Evolutionary conservation across 2,888 invertebrate species (phyloP), one percentile per base, ranked within the genome.

Genomic region (Drosophila mettleri): DNA sequence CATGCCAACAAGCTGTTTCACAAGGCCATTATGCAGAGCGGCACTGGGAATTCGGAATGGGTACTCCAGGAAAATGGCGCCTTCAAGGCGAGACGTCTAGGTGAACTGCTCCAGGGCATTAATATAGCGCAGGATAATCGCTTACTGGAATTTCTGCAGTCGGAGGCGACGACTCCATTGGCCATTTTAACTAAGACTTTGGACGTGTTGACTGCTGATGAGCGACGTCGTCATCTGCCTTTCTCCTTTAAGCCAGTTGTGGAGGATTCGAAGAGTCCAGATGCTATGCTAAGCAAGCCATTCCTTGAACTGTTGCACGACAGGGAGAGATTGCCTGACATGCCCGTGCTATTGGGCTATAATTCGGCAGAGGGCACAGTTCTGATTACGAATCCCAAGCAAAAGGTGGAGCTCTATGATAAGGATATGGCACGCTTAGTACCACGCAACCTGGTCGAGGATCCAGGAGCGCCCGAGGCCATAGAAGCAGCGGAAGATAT

Each of bases 361-460:
- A 94, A 93, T 53, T 93, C 93, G 0, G 93, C 93, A 0, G 94
- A 94, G 89, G 94, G 94, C 0, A 70, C 94, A 1, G 92, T 93
- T 0, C 92, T 62, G 81, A 33, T 90, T 5, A 14, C 71, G 0
- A 76, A 81, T 75, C 89, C 85, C 0, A 48, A 76, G n/a, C 84
- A 82, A 20, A 91, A 89, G 34, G 10, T 92, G 1, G 71, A 83
- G 1, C 61, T 67, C 2, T 80, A 70, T 16, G 83, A 91, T 8
- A 48, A 80, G 10, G 91, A 92, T 65, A 45, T 91, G 9, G 70
- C 82, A 0, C 81, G 91, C 9, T 14, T 91, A 10, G 89, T 92
- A 33, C 92, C 92, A 0, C 80, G 87, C 18, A 88, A 86, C 33
- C 63, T 91, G n/a, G 83, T 90, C 5, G 52, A 84, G 2, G 67